A percentile compares a stretch with the other conserved stretches of the same genome.
These are phyloP conservation scores for Megaceryle alcyon DNA, from an alignment of 2,797 vertebrate species.

Conservation along the genomic window DNA sequence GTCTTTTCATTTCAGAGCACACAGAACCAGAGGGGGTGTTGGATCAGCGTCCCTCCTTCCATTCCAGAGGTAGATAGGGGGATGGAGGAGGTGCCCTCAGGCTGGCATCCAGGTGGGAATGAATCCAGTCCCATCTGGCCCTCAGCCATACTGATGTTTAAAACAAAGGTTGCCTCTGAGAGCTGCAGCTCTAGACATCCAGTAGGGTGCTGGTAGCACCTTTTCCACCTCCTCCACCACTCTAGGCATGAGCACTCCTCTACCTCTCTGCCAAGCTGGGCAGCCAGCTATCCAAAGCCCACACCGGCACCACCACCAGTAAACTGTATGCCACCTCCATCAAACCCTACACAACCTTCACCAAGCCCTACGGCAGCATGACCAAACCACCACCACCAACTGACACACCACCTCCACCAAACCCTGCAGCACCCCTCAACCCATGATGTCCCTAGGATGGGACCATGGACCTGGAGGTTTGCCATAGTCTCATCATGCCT, in stretches of 20 bases:
- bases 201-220: neutral
- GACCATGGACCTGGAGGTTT: neutral
- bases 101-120: neutral
- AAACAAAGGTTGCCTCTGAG: neutral
- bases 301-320: neutral
- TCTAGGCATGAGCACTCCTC: neutral
- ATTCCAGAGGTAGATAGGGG: neutral
- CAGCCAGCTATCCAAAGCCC: neutral
- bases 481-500: neutral
- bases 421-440: neutral
- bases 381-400: neutral
- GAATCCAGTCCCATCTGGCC: neutral
- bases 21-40: neutral
- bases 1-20: neutral
- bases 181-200: neutral
- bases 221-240: neutral
- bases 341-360: neutral
- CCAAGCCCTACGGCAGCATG: neutral
- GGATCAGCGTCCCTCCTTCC: neutral
- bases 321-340: rapidly evolving
- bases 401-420: neutral
- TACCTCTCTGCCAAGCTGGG: neutral
- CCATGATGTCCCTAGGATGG: neutral
- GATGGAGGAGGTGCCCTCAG: neutral
- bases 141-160: neutral